Base-by-base conservation (phyloP, 1,140 invertebrate genomes). In the Laodelphax striatellus region DNA sequence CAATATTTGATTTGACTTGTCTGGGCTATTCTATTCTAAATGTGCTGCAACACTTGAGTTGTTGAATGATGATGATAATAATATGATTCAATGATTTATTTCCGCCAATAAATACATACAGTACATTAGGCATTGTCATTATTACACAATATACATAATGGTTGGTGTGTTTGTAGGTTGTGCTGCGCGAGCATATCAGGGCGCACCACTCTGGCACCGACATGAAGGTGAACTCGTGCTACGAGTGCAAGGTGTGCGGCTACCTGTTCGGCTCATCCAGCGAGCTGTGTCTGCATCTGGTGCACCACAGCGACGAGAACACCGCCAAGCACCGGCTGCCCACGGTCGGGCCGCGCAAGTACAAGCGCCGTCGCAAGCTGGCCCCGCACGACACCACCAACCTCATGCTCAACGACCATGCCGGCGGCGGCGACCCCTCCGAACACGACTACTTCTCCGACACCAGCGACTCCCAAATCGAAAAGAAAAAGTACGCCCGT, bases 161-260 rank as follows among this genome's bases (percentile, higher is more conserved):
- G 2, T 17, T 50, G 16, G 16, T 50, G 6, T 50, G 43, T 50
- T 2, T 50, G 17, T 57, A 79, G 77, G 87, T 91, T 2, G 88
- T 90, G 28, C 71, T 91, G 16, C 76, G 87, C 17, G 88, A 90
- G 68, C 88, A 90, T 66, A 87, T 91, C 17, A 78, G 87, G 44
- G 87, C 86, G 16, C 88, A 91, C 72, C 88, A 90, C 71, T 89
- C 87, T 0, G 86, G 83, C 3, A 79, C 85, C 16, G 86, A 88
- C 76, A 77, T 81, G 5, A 77, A 82, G 55, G 79, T 61, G 73
- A 76, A 65, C 71, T 73, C 44, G 64, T 78, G 65, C 0, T 90
- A 82, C 66, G 78, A 82, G 44, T 91, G 88, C 66, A 82, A 84
- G 16, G 87, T 90, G 0, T 91, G 88, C 68, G 79, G 80, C 0